Evolutionary conservation across 1,140 invertebrate species (phyloP).

Genomic region (Pogonomyrmex californicus): DNA sequence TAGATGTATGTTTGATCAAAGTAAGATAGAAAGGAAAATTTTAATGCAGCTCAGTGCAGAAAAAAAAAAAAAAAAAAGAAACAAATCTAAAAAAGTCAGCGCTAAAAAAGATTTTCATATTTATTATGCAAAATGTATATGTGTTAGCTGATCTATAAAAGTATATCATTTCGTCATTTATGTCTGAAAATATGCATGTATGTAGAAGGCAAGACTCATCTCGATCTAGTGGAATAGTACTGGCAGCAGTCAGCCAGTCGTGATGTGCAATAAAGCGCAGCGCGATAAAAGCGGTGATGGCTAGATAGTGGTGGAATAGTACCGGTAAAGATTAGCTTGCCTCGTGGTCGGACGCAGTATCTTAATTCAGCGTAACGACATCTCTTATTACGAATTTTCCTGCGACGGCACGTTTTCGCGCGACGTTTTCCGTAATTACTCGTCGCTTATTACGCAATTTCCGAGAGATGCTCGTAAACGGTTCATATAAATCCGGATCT

Average conservation of each 20-base stretch:
- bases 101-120: neutral
- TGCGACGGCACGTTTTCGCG: slow-evolving; percentile 8
- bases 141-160: neutral
- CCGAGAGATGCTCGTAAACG: neutral
- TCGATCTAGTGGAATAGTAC: slow-evolving; percentile 72
- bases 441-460: slow-evolving; percentile 24
- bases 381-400: slow-evolving; percentile 42
- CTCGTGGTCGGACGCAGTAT: slow-evolving; percentile 15
- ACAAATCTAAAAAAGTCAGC: neutral
- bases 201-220: neutral
- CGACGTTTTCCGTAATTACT: neutral
- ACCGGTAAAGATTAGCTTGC: slow-evolving; percentile 25
- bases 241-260: slow-evolving; percentile 46
- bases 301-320: slow-evolving; percentile 42
- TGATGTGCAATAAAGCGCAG: slow-evolving; percentile 43
- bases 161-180: neutral
- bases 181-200: neutral
- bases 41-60: too few relatives aligned
- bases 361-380: slow-evolving; percentile 42
- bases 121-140: neutral
- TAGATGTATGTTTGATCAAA: too few relatives aligned
- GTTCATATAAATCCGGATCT: neutral
- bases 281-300: slow-evolving; percentile 19
- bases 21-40: too few relatives aligned
- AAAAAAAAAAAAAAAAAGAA: too few relatives aligned